phyloP scores from a whole-genome alignment of 2,113 vertebrate genomes.

The Rhabdomys dilectus region DNA sequence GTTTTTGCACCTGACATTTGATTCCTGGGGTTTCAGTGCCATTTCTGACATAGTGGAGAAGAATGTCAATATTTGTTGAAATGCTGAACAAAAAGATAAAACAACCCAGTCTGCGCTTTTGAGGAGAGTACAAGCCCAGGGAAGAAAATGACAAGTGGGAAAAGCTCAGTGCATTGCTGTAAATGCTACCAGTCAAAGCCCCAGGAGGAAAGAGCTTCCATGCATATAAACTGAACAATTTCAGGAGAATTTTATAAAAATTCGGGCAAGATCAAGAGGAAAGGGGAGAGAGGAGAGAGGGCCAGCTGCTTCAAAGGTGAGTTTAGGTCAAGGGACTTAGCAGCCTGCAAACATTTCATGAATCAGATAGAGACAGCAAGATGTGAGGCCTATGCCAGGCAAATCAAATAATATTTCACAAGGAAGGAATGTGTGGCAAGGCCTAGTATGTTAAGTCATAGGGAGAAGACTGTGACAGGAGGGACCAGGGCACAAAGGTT shows the following conservation, averaged over 20 bases:
- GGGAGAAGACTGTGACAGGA: neutral
- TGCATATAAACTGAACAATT: neutral
- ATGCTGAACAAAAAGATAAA: conserved; percentile 8
- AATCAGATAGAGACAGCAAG: neutral
- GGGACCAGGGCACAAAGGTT: neutral
- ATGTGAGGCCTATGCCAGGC: neutral
- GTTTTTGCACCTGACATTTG: conserved; percentile 15
- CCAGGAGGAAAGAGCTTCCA: neutral
- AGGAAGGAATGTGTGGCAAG: neutral
- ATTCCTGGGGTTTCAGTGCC: neutral
- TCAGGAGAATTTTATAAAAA: neutral
- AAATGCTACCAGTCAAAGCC: neutral
- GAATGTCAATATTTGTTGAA: conserved; percentile 1
- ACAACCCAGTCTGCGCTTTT: neutral
- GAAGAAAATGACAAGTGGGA: neutral
- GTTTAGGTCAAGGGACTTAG: neutral
- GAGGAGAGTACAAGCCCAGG: neutral
- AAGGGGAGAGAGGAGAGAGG: neutral
- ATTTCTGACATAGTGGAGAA: neutral
- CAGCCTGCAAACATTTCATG: neutral
- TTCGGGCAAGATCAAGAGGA: neutral
- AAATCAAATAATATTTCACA: neutral
- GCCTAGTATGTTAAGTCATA: neutral
- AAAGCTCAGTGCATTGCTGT: neutral
- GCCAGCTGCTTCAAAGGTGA: neutral